Base-by-base conservation (phyloP, 2,888 invertebrate species). In the Sarcophaga carnaria region DNA sequence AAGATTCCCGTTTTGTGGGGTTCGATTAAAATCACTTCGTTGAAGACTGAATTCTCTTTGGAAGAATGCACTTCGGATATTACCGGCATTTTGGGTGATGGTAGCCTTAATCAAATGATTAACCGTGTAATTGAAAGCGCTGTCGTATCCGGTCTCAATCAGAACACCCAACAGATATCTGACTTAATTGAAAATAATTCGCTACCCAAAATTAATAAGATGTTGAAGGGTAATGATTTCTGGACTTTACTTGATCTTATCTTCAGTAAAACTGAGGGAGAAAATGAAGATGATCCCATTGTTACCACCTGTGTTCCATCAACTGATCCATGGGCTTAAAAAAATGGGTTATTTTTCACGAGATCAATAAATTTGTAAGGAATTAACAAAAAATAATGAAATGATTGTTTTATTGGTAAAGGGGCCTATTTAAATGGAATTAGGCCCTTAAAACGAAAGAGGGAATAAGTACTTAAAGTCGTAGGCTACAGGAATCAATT, bases 1-100 rank as follows among this genome's bases (percentile, higher is more conserved):
- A 92, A 91, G 83, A 83, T 92, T 45, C 92, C 92, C 4, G 11
- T 93, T 10, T 77, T 93, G 69, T 92, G 90, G 90, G 93, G 92
- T n/a, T 92, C 92, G 4, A 89, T 90, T 2, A 92, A 91, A 83
- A 91, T 93, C 69, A 88, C 84, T 37, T 92, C 92, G 0, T 80
- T 92, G 80, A 89, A 91, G 76, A 90, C 91, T 8, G 89, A 81
- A 70, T 80, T 92, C 20, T 79, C 88, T 0, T 22, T 93, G 88
- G 92, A 87, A 10, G 87, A 88, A n/a, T 90, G 90, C 14, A 77
- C 86, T 4, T 92, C 92, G 0, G 89, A 92, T 17, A 91, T 92
- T 17, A 89, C 63, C 14, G 93, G 92, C 54, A 87, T 92, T 45
- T 87, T 90, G 86, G 92, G 92, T 66, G 88, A 90, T 47, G 89